Percentiles rank a stretch among this genome's conserved stretches.
Conservation (phyloP, 2,888 invertebrate species). For the Protophormia terraenovae region DNA sequence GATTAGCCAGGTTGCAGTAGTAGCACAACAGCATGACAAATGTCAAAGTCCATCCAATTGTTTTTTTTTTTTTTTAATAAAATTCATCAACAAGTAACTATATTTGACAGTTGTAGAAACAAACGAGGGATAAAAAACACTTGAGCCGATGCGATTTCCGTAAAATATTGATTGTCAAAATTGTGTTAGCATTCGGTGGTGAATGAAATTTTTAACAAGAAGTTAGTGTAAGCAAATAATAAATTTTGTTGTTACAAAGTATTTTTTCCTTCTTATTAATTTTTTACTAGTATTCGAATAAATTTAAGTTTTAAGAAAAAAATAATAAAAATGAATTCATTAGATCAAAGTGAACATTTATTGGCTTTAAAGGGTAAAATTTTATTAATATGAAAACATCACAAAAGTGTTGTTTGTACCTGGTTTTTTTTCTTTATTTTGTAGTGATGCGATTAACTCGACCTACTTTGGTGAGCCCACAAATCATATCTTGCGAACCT, state of each 20-base stretch:
- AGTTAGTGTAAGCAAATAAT: background rate
- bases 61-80: no score
- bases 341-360: conserved; percentile 78
- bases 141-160: no score
- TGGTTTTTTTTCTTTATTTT: background rate
- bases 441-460: conserved; percentile 96
- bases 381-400: no score
- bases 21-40: no score
- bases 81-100: no score
- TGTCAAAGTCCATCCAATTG: no score
- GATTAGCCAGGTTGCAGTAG: no score
- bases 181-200: background rate
- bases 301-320: background rate
- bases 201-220: background rate
- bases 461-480: conserved; percentile 92
- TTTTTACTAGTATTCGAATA: background rate
- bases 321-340: conserved; percentile 73
- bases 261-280: no score
- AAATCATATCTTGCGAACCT: conserved; percentile 91
- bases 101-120: no score
- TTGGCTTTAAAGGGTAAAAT: conserved; percentile 79
- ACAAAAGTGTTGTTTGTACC: no score
- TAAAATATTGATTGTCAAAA: no score
- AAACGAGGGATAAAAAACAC: no score
- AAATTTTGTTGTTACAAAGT: background rate